Percentiles rank a stretch among this genome's conserved stretches.
Evolutionary conservation across 2,888 invertebrate genomes (phyloP).

Genomic region (Drosophila kambysellisi): DNA sequence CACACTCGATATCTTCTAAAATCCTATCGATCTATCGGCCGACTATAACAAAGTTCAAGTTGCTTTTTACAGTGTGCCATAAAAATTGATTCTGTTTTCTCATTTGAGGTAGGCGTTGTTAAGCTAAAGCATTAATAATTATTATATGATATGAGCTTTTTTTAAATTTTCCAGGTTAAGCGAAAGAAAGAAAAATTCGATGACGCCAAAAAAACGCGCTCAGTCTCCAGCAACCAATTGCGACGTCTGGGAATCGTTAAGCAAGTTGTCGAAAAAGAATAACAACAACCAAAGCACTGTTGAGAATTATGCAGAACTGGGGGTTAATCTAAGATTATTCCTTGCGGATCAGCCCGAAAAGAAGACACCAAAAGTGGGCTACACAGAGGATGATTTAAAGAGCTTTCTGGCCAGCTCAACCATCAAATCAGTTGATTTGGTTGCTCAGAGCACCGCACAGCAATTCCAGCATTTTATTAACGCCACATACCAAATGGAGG

Average conservation of each 20-base stretch:
- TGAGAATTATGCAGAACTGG: not conserved
- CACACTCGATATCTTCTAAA: no score
- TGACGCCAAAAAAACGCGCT: no score
- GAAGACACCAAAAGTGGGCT: not conserved
- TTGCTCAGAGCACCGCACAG: conserved; percentile 7
- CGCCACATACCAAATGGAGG: not conserved
- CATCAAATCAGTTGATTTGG: not conserved
- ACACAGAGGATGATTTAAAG: not conserved
- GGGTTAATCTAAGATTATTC: not conserved
- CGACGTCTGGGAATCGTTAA: not conserved
- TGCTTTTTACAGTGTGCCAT: not conserved
- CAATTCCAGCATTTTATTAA: conserved; percentile 8
- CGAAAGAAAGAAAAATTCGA: not conserved
- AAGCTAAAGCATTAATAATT: not conserved
- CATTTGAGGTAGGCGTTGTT: no score
- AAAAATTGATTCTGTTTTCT: not conserved
- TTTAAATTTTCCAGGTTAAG: not conserved
- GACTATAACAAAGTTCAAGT: no score
- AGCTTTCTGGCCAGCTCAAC: not conserved
- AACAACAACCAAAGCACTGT: not conserved
- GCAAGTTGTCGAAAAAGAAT: not conserved
- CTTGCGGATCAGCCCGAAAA: not conserved
- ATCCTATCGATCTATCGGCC: no score
- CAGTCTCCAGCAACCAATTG: not conserved
- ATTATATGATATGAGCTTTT: not conserved